Base-by-base conservation (phyloP, 1,140 invertebrate species). In the Drosophila ohnishii region DNA sequence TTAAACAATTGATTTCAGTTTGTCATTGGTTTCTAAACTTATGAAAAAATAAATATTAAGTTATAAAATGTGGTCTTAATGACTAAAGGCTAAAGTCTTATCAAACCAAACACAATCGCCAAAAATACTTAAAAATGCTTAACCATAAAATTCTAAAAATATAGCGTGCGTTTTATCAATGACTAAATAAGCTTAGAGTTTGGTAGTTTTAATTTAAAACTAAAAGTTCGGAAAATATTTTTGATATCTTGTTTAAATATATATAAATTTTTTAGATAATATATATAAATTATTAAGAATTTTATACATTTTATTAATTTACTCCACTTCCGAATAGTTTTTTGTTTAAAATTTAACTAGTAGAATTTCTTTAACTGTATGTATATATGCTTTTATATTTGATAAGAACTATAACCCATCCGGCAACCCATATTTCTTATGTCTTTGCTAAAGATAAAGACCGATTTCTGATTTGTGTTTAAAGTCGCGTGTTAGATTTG, bases 371-470 rank as follows among this genome's bases (percentile, higher is more conserved):
- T 5, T 39, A 3, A 37, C 6, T 57, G 50, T 57, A 32, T 6
- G 50, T 62, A 64, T 28, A 57, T 42, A 16, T 22, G 10, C 30
- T 42, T 42, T 42, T n/a, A 13, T 22, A 11, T 44, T 11, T 47
- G 57, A 61, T 66, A 66, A 66, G 57, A 47, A 61, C 55, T 42
- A n/a, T 13, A 37, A 19, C 32, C 62, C 56, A 65, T 59, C 62
- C 19, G 8, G 28, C 39, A 65, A 35, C 2, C 22, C 57, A 47
- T 35, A 61, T 32, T 47, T 62, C 50, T 32, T 32, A 22, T 58
- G 51, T 63, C 55, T 63, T 40, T 65, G 19, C 59, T 4, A 64
- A 51, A 51, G 64, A 67, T 67, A 67, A 67, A 51, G 35, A 64
- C 28, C 16, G 30, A 42, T 42, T 67, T 64, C 19, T 48, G 28